phyloP scores from a whole-genome alignment of 2,888 invertebrate genomes.

The Orthosia cruda region DNA sequence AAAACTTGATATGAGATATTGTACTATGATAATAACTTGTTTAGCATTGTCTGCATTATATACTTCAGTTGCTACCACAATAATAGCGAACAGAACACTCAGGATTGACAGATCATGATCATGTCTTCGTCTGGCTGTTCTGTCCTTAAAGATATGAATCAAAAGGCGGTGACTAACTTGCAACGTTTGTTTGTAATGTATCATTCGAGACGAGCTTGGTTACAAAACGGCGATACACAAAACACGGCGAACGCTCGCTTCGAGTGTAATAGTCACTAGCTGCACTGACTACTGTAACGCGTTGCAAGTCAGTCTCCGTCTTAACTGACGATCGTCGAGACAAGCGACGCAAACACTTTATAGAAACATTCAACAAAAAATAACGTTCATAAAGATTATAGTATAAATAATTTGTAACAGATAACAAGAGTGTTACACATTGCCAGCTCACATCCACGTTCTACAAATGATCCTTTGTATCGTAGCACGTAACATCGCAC shows the following conservation, averaged over 20 bases:
- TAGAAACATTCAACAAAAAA: constrained; percentile 62
- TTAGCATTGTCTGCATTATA: constrained; percentile 40
- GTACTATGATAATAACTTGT: constrained; percentile 74
- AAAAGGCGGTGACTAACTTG: no score
- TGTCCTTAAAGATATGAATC: constrained; percentile 52
- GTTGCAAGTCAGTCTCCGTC: no score
- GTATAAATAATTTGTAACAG: constrained; percentile 66
- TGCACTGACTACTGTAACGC: no score
- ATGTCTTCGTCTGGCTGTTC: constrained; percentile 18
- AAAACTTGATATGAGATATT: constrained; percentile 82
- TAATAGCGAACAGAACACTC: constrained; percentile 46
- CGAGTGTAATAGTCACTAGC: no score
- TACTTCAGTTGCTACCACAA: constrained; percentile 46
- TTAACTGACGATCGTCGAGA: constrained; percentile 17
- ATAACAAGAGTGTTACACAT: constrained; percentile 61
- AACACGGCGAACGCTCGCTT: no score
- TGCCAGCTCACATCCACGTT: constrained; percentile 27
- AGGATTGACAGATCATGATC: constrained; percentile 16
- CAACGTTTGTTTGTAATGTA: no score
- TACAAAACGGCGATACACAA: no score
- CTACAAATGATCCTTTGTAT: constrained; percentile 9
- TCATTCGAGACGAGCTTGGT: no score
- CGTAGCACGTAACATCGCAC: constrained; percentile 38
- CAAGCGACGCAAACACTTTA: constrained; percentile 50
- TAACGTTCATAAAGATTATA: constrained; percentile 65